These are phyloP conservation scores for Rhogogaster chlorosoma DNA, from an alignment of 2,888 invertebrate genomes.

Conservation along the genomic window DNA sequence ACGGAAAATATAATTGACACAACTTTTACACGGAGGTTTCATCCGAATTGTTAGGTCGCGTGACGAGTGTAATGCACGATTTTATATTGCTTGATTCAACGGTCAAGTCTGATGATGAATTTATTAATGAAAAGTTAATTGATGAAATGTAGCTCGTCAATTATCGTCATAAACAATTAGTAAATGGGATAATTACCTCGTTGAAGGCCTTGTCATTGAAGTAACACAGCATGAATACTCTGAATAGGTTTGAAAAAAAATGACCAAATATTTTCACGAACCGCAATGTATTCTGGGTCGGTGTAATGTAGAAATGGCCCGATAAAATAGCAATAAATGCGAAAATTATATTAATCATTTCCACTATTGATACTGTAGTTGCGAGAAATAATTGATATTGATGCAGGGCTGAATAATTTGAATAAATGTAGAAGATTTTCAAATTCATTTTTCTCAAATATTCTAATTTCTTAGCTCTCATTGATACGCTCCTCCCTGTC, in stretches of 20 bases:
- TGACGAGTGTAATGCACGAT: not conserved
- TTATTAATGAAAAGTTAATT: not conserved
- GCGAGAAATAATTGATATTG: conserved; percentile 27
- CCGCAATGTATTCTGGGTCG: not conserved
- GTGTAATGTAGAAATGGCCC: not conserved
- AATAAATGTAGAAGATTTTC: conserved; percentile 4
- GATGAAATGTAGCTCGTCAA: not conserved
- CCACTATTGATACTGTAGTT: not conserved
- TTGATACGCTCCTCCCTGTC: conserved; percentile 22
- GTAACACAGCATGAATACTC: conserved; percentile 19
- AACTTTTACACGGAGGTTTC: not conserved
- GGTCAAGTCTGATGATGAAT: not conserved
- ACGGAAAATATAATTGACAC: not conserved
- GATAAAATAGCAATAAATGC: not conserved
- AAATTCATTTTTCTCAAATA: not conserved
- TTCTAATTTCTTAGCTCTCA: conserved; percentile 13
- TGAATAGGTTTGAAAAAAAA: not conserved
- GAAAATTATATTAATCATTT: not conserved
- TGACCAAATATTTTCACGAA: not conserved
- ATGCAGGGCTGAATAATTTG: conserved; percentile 22
- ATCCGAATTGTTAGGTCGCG: not conserved
- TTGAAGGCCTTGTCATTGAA: conserved; percentile 23
- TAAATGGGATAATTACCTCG: conserved; percentile 20
- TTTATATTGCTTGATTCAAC: not conserved
- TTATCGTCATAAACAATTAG: not conserved